These are phyloP conservation scores for Drosophila athabasca DNA, from an alignment of 1,140 invertebrate species.

Conservation along the genomic window DNA sequence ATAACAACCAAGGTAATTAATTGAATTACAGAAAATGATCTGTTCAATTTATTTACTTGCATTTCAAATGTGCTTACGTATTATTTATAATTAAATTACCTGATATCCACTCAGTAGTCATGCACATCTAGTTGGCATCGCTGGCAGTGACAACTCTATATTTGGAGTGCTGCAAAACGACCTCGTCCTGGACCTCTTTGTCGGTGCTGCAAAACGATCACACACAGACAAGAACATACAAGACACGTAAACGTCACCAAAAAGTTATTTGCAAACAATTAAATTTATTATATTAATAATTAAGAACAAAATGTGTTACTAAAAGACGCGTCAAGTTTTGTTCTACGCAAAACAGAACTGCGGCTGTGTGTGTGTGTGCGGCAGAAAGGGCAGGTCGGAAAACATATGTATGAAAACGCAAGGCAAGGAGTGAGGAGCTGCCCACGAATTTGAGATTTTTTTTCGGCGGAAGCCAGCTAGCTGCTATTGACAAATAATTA, in stretches of 20 bases:
- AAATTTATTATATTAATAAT: constrained; percentile 46
- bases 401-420: constrained; percentile 43
- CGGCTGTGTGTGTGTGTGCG: constrained; percentile 26
- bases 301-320: constrained; percentile 54
- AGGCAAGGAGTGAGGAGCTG: constrained; percentile 23
- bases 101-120: too few relatives aligned
- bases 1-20: too few relatives aligned
- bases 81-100: too few relatives aligned
- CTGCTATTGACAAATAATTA: constrained; percentile 34
- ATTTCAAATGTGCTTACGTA: too few relatives aligned
- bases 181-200: too few relatives aligned
- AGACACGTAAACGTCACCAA: constrained; percentile 77
- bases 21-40: too few relatives aligned
- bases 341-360: constrained; percentile 34
- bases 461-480: constrained; percentile 51
- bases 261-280: constrained; percentile 58
- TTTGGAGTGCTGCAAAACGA: not conserved
- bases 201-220: not conserved
- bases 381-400: constrained; percentile 18
- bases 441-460: constrained; percentile 36
- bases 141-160: not conserved
- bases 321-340: constrained; percentile 28
- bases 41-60: too few relatives aligned
- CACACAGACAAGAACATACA: constrained; percentile 48
- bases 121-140: too few relatives aligned